Base-by-base conservation (phyloP, 2,113 vertebrate species). In the Aramus guarauna region DNA sequence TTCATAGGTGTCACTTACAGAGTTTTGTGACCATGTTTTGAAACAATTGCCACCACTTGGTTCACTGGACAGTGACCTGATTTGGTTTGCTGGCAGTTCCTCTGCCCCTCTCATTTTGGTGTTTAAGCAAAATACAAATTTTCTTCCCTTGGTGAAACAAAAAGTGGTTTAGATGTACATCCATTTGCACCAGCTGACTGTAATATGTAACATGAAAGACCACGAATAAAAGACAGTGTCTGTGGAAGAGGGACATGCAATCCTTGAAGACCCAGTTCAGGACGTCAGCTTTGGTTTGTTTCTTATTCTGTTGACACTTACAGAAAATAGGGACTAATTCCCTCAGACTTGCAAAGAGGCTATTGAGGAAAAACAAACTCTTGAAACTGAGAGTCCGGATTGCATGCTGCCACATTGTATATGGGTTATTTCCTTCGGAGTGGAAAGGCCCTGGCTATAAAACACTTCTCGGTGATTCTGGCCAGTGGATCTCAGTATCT, bases 331-430 rank as follows among this genome's bases (percentile, higher is more conserved):
- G 30, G 71, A 32, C 18, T 32, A 3, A 48, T 52, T 34, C 48
- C 34, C 23, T 53, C 60, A 6, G 48, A 59, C 17, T 43, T 53
- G 68, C 24, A 3, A 23, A 21, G 22, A 55, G 37, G 45, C 2
- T 15, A 58, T 1, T 9, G 82, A 92, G 34, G 7, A 39, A 71
- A 74, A 48, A 1, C 4, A 45, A 2, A 2, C n/a, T 45, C 6
- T 11, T 18, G 17, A 29, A 67, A 11, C 26, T 17, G 41, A 32
- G 23, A n/a, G 36, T 8, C 21, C 15, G 22, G 58, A 3, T 3
- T 22, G 29, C 1, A 2, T 37, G 1, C 17, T 23, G 64, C 55
- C 0, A 0, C 2, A 0, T 41, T 17, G 34, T 3, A 4, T 2
- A 0, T 2, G 21, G 18, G 29, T 5, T 24, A 5, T 0, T 39